Conservation (phyloP, 2,113 vertebrate species). For the Reinhardtius hippoglossoides region DNA sequence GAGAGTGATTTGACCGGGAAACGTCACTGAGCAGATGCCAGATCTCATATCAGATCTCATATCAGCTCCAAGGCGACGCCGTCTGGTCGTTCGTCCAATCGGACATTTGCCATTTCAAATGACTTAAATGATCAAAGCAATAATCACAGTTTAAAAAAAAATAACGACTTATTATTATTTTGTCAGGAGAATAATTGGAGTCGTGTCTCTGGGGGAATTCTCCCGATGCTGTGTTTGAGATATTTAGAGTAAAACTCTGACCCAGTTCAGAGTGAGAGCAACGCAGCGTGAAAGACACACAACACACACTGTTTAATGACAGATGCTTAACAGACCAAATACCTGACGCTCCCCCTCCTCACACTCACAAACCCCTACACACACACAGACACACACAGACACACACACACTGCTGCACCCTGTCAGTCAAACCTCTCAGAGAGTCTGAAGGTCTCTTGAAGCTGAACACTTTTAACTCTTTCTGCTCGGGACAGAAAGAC, state of each 20-base stretch:
- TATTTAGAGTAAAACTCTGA: constrained; percentile 7
- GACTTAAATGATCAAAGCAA: background rate
- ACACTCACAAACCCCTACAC: constrained; percentile 6
- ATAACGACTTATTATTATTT: background rate
- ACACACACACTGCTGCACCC: constrained; percentile 46
- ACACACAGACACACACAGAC: constrained; percentile 25
- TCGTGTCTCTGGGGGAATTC: background rate
- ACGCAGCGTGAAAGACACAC: constrained; percentile 62
- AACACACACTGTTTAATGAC: constrained; percentile 69
- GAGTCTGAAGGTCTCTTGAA: constrained; percentile 48
- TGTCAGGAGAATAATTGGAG: background rate
- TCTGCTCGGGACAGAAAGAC: background rate
- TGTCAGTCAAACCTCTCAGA: constrained; percentile 60
- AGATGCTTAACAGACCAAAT: constrained; percentile 75
- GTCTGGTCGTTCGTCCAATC: too few species aligned
- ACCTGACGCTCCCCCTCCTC: constrained; percentile 49
- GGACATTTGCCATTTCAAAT: background rate
- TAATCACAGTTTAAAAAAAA: too few species aligned
- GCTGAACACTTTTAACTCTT: constrained; percentile 21
- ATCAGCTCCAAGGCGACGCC: too few species aligned
- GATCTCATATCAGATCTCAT: too few species aligned
- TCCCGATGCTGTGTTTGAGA: background rate
- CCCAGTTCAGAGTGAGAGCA: constrained; percentile 48
- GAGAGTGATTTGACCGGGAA: too few species aligned
- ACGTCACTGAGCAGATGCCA: too few species aligned